Percentiles rank a stretch among this genome's conserved stretches.
These are phyloP conservation scores for Conger conger DNA, from an alignment of 2,113 vertebrate genomes.

Conservation along the genomic window DNA sequence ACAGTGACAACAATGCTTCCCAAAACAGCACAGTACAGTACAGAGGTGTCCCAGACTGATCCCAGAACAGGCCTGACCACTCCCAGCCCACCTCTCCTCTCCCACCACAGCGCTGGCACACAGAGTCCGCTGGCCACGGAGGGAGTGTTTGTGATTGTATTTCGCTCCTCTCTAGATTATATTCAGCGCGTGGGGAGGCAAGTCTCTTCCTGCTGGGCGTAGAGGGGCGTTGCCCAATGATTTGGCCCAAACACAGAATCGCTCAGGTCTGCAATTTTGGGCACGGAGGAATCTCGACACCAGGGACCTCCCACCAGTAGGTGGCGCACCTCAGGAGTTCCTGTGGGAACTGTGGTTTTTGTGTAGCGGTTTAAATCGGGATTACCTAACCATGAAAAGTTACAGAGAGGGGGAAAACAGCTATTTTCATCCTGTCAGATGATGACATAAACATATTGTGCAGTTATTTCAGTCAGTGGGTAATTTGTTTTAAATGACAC, in stretches of 20 bases:
- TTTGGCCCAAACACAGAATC: background rate
- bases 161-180: background rate
- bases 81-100: slow-evolving; percentile 8
- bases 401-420: background rate
- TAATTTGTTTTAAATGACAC: background rate
- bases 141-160: background rate
- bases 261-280: background rate
- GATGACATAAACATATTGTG: background rate
- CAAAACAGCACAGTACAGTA: background rate
- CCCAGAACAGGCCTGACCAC: slow-evolving; percentile 1
- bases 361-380: background rate
- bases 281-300: background rate
- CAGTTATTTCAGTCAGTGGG: background rate
- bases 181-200: background rate
- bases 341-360: background rate
- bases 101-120: slow-evolving; percentile 24
- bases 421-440: background rate
- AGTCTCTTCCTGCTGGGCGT: background rate
- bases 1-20: background rate
- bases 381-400: background rate
- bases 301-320: slow-evolving; percentile 1
- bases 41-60: no score
- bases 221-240: background rate
- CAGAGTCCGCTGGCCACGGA: background rate
- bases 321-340: background rate